Evolutionary conservation across 2,888 invertebrate species (phyloP).

Genomic region (Oscheius sp.): DNA sequence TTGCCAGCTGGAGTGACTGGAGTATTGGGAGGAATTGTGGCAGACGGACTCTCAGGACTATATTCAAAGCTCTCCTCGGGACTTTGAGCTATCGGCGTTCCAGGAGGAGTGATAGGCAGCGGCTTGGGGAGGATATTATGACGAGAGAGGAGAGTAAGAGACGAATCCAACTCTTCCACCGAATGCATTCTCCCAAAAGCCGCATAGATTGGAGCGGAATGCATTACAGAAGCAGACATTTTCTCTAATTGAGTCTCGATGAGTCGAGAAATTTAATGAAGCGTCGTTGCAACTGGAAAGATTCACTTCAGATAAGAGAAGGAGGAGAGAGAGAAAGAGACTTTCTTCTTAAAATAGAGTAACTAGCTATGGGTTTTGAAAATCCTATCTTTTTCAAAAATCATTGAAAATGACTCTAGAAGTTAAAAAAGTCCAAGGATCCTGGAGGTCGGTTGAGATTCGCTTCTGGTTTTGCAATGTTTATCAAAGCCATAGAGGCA

Average conservation of each 20-base stretch:
- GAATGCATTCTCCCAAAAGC: constrained; percentile 24
- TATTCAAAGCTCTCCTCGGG: constrained; percentile 27
- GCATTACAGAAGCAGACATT: constrained; percentile 28
- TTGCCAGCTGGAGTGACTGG: neutral
- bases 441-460: too few species aligned
- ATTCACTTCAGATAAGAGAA: too few species aligned
- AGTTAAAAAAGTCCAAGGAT: too few species aligned
- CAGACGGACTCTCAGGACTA: constrained; percentile 10
- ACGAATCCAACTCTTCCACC: constrained; percentile 33
- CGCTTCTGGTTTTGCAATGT: too few species aligned
- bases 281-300: too few species aligned
- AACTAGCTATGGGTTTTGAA: too few species aligned
- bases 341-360: too few species aligned
- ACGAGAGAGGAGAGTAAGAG: constrained; percentile 22
- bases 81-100: constrained; percentile 28
- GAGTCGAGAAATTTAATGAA: too few species aligned
- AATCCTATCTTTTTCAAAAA: too few species aligned
- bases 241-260: neutral
- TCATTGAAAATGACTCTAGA: too few species aligned
- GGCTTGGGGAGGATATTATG: constrained; percentile 18
- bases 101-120: constrained; percentile 30
- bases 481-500: too few species aligned
- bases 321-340: too few species aligned
- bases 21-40: constrained; percentile 26
- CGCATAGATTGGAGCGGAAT: constrained; percentile 20